Conservation (phyloP, 1,140 invertebrate genomes). For the Drosophila aff. region DNA sequence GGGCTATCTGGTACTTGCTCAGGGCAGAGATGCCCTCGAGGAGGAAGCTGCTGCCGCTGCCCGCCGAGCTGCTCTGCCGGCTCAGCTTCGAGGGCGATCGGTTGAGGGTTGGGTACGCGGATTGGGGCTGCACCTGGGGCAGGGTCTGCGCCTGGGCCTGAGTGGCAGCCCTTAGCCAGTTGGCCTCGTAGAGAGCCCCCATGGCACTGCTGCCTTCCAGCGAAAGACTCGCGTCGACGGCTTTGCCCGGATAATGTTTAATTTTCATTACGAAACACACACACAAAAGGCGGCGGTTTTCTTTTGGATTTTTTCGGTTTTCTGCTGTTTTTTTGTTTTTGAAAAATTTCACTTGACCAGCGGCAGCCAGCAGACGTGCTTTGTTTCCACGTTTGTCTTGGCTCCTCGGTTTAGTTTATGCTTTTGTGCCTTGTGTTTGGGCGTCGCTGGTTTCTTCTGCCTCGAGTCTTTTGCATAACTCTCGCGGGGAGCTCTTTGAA, state of each 20-base stretch:
- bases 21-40: slow-evolving; percentile 86
- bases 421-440: slow-evolving; percentile 30
- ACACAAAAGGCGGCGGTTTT: slow-evolving; percentile 20
- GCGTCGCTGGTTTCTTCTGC: slow-evolving; percentile 12
- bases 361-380: slow-evolving; percentile 55
- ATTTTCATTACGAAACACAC: slow-evolving; percentile 89
- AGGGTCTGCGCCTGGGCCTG: not conserved
- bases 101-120: slow-evolving; percentile 59
- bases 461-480: slow-evolving; percentile 68
- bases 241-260: slow-evolving; percentile 92
- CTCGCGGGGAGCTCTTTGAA: slow-evolving; percentile 32
- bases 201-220: slow-evolving; percentile 88
- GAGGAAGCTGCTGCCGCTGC: slow-evolving; percentile 67
- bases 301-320: not conserved
- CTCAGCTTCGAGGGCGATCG: slow-evolving; percentile 32
- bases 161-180: slow-evolving; percentile 90
- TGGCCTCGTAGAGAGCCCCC: slow-evolving; percentile 92
- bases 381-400: slow-evolving; percentile 46
- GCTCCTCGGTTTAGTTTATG: slow-evolving; percentile 31
- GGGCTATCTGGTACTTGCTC: slow-evolving; percentile 87
- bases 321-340: slow-evolving; percentile 16
- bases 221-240: slow-evolving; percentile 87
- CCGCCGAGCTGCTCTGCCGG: slow-evolving; percentile 67
- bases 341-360: slow-evolving; percentile 61
- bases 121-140: slow-evolving; percentile 52